A percentile compares a stretch with the other conserved stretches of the same genome.
Evolutionary conservation across 2,797 vertebrate species (phyloP).

Genomic region (Cyprinodon diabolis): DNA sequence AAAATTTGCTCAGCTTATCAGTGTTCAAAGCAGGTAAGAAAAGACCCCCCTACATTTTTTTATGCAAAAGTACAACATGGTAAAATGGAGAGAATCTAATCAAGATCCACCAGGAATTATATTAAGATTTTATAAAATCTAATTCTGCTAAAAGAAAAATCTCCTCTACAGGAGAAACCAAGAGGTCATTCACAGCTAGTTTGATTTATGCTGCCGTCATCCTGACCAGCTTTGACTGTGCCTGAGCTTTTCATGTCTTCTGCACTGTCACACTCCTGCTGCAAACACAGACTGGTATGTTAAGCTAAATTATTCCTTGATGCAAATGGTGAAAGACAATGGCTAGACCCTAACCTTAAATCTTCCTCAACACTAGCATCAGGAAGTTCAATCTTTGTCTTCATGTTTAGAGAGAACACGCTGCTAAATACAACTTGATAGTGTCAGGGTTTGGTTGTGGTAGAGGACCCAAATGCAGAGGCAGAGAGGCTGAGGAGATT

Average conservation of each 20-base stretch:
- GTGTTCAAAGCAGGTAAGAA: too few relatives aligned
- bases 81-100: too few relatives aligned
- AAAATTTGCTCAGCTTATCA: too few relatives aligned
- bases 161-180: constrained; percentile 42
- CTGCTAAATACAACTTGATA: neutral
- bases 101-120: neutral
- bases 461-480: too few relatives aligned
- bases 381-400: constrained; percentile 11
- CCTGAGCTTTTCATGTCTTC: constrained; percentile 38
- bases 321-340: constrained; percentile 73
- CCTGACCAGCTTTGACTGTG: constrained; percentile 39
- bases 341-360: constrained; percentile 32
- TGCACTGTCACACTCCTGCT: constrained; percentile 33
- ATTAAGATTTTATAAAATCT: constrained; percentile 38
- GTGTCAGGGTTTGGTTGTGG: too few relatives aligned
- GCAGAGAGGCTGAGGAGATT: too few relatives aligned
- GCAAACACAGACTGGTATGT: constrained; percentile 62
- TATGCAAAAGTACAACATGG: too few relatives aligned
- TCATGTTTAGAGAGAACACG: constrained; percentile 3
- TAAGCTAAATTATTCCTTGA: constrained; percentile 62
- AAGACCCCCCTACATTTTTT: too few relatives aligned
- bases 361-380: constrained; percentile 16
- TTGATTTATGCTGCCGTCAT: constrained; percentile 57
- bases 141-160: constrained; percentile 39
- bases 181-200: constrained; percentile 51